Conservation (phyloP, 2,797 vertebrate genomes). For the Dryobates pubescens region DNA sequence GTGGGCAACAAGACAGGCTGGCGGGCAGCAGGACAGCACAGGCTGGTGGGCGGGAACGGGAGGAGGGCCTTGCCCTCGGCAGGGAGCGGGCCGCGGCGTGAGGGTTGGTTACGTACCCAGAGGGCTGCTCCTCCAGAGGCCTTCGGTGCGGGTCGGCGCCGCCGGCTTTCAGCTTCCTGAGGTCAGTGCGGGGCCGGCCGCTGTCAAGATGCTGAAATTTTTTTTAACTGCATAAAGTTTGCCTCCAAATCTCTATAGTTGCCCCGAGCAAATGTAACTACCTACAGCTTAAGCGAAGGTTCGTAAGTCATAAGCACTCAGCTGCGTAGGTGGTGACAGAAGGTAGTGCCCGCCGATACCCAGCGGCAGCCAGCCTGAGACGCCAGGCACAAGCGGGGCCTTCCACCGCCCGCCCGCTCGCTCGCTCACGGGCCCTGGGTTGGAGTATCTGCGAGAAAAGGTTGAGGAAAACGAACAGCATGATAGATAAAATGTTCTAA, state of each 20-base stretch:
- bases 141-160: no score
- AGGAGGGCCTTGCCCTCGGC: no score
- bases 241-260: background rate
- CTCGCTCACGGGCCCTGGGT: no score
- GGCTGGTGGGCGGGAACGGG: background rate
- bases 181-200: background rate
- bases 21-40: background rate
- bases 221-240: fast-evolving
- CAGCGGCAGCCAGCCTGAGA: background rate
- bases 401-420: background rate
- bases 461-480: background rate
- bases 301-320: background rate
- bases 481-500: background rate
- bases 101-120: fast-evolving
- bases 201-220: background rate
- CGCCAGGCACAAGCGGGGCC: background rate
- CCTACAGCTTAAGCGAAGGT: background rate
- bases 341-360: background rate
- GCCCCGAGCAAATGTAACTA: background rate
- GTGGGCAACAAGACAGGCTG: no score
- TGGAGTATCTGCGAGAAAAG: background rate
- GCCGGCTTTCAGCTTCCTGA: no score
- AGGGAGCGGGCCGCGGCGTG: no score
- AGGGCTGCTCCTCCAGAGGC: no score
- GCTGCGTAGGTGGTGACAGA: background rate